Conservation (phyloP, 2,888 invertebrate species). For the Sisyra nigra region DNA sequence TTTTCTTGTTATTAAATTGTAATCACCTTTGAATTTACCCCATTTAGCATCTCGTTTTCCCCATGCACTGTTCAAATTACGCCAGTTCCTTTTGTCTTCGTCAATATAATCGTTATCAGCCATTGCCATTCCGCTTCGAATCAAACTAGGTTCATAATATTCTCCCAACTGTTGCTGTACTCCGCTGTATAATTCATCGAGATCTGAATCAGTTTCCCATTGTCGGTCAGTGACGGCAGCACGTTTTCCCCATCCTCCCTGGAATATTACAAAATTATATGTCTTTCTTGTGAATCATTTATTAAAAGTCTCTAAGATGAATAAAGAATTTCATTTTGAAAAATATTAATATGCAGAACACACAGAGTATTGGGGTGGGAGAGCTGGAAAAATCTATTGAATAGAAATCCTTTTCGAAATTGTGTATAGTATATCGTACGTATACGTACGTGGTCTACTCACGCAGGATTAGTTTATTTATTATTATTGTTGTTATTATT, state of each 20-base stretch:
- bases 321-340: not conserved
- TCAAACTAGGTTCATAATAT: not conserved
- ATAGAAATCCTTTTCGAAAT: too few relatives aligned
- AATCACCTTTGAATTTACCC: slow-evolving; percentile 36
- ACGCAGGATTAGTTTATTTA: too few relatives aligned
- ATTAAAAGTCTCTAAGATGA: not conserved
- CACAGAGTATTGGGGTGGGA: not conserved
- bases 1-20: slow-evolving; percentile 10
- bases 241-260: slow-evolving; percentile 29
- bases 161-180: not conserved
- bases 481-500: too few relatives aligned
- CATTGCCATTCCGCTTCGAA: not conserved
- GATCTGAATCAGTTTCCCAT: slow-evolving; percentile 1
- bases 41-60: slow-evolving; percentile 48
- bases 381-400: not conserved
- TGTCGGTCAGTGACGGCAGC: slow-evolving; percentile 12
- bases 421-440: too few relatives aligned
- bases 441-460: too few relatives aligned
- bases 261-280: not conserved
- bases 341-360: not conserved
- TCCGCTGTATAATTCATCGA: not conserved
- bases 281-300: too few relatives aligned
- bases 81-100: slow-evolving; percentile 49
- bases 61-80: slow-evolving; percentile 54
- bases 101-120: slow-evolving; percentile 15